Conservation (phyloP, 2,113 vertebrate genomes). For the Montifringilla adamsi region DNA sequence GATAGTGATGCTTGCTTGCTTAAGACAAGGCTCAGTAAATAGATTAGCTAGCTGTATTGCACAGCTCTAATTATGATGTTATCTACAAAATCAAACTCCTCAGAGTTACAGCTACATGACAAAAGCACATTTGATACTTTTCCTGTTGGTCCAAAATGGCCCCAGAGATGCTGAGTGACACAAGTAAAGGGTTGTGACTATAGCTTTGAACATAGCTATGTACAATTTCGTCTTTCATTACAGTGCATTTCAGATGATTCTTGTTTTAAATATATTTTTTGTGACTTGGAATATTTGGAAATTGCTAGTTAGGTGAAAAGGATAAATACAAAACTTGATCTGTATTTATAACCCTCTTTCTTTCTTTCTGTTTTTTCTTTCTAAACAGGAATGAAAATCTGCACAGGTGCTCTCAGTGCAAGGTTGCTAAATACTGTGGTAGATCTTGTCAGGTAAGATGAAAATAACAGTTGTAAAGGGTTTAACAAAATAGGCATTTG, state of each 20-base stretch:
- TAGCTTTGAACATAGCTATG: background rate
- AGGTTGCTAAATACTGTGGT: constrained; percentile 87
- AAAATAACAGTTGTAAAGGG: background rate
- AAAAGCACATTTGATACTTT: background rate
- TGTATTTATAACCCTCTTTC: background rate
- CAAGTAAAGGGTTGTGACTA: background rate
- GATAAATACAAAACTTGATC: background rate
- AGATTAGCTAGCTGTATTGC: background rate
- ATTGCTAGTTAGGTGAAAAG: background rate
- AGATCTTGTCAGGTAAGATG: constrained; percentile 86
- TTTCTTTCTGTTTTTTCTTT: background rate
- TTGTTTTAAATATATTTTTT: background rate
- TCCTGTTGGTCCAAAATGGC: background rate
- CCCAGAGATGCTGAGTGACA: background rate
- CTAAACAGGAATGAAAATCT: constrained; percentile 78
- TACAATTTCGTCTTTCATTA: background rate
- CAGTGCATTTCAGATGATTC: background rate
- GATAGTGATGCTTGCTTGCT: background rate
- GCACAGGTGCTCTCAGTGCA: constrained; percentile 90
- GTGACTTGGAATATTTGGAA: background rate
- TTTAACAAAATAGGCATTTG: background rate
- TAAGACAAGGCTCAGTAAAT: background rate
- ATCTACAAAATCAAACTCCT: background rate
- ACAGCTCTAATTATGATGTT: background rate
- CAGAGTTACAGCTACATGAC: background rate